These are phyloP conservation scores for Brachionus plicatilis DNA, from an alignment of 1,140 invertebrate species.

Conservation along the genomic window DNA sequence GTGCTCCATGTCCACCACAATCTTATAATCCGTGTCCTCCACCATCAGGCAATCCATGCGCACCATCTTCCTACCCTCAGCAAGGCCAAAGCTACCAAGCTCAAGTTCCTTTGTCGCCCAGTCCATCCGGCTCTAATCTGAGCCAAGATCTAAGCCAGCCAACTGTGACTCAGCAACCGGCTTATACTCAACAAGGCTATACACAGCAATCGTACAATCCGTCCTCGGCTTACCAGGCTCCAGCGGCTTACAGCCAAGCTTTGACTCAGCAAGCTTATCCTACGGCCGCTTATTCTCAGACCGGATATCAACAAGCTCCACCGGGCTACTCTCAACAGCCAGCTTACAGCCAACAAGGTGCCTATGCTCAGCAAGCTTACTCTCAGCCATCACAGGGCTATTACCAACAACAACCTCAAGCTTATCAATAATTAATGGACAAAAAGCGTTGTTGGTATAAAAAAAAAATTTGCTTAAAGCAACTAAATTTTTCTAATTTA, in stretches of 20 bases:
- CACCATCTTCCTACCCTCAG: background rate
- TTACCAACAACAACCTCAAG: background rate
- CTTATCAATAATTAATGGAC: background rate
- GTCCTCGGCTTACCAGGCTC: background rate
- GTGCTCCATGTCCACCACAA: background rate
- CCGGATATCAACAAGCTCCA: background rate
- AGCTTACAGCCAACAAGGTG: background rate
- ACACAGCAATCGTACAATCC: background rate
- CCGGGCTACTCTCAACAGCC: background rate
- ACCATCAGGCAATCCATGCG: background rate
- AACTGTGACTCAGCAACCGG: background rate
- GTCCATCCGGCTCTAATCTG: background rate
- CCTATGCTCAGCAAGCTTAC: background rate
- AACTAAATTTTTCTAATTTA: background rate
- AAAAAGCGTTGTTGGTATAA: background rate
- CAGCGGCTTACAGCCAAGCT: background rate
- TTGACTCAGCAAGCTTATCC: background rate
- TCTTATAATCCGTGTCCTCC: background rate
- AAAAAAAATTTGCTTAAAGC: too few relatives aligned
- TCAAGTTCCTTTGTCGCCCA: constrained; percentile 18
- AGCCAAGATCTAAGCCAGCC: background rate
- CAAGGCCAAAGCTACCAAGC: constrained; percentile 1
- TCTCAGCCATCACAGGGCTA: background rate
- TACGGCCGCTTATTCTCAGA: background rate
- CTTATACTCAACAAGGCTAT: background rate